Percentiles rank a stretch among this genome's conserved stretches.
Evolutionary conservation across 1,140 invertebrate genomes (phyloP).

Genomic region (Apis florea): DNA sequence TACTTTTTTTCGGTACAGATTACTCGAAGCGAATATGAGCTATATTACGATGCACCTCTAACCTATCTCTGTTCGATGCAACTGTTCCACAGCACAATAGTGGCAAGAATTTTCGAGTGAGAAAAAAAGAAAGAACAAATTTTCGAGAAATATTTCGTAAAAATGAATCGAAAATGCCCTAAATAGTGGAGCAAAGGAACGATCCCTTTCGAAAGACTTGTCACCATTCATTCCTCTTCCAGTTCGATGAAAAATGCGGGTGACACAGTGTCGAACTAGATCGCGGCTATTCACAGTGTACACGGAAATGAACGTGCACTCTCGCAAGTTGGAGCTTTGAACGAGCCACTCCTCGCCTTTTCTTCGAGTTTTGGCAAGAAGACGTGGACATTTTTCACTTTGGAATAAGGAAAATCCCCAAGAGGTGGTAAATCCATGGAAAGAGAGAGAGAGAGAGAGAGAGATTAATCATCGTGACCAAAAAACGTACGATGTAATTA

Average conservation of each 20-base stretch:
- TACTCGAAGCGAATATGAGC: no score
- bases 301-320: conserved; percentile 36
- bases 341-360: conserved; percentile 1
- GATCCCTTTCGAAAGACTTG: not conserved
- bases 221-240: conserved; percentile 4
- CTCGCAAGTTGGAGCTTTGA: conserved; percentile 14
- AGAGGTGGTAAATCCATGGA: not conserved
- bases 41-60: no score
- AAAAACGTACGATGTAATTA: not conserved
- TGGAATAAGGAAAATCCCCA: not conserved
- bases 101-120: no score
- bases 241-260: conserved; percentile 24
- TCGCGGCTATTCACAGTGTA: conserved; percentile 22
- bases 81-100: no score
- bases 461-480: not conserved
- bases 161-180: not conserved
- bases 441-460: not conserved
- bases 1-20: no score
- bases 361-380: conserved; percentile 14
- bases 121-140: not conserved
- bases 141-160: not conserved
- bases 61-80: no score
- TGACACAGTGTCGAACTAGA: conserved; percentile 10
- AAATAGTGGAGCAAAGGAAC: not conserved
- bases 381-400: conserved; percentile 26